Percentiles rank a stretch among this genome's conserved stretches.
phyloP scores from a whole-genome alignment of 2,797 vertebrate genomes.

The Phalanger gymnotis region DNA sequence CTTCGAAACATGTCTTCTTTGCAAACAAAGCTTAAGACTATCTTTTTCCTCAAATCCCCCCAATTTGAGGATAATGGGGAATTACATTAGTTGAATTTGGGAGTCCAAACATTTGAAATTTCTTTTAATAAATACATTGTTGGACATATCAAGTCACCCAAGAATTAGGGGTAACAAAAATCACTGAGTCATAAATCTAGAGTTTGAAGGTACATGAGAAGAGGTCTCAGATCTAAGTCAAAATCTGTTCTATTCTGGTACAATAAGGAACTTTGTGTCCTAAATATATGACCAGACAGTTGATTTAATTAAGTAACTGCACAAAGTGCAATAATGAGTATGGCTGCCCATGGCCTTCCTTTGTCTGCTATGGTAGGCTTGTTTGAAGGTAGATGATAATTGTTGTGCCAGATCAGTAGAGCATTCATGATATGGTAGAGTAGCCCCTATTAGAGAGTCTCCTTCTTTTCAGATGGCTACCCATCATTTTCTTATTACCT shows the following conservation, averaged over 20 bases:
- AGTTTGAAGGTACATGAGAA: background rate
- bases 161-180: conserved; percentile 7
- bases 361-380: background rate
- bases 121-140: conserved; percentile 55
- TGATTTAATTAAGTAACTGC: conserved; percentile 17
- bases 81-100: conserved; percentile 46
- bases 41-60: conserved; percentile 48
- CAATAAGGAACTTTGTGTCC: background rate
- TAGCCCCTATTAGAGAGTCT: background rate
- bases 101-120: conserved; percentile 56
- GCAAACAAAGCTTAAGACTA: conserved; percentile 27
- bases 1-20: conserved; percentile 46
- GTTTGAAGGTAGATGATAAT: background rate
- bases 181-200: background rate
- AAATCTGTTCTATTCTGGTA: background rate
- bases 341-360: background rate
- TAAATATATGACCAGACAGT: conserved; percentile 18
- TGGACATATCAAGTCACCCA: conserved; percentile 44
- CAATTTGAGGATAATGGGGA: conserved; percentile 30
- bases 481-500: background rate
- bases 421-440: background rate
- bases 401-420: background rate
- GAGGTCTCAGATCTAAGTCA: background rate
- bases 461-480: background rate
- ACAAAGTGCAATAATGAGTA: background rate